Evolutionary conservation across 2,113 vertebrate species (phyloP).

Genomic region (Zosterops hypoxanthus): DNA sequence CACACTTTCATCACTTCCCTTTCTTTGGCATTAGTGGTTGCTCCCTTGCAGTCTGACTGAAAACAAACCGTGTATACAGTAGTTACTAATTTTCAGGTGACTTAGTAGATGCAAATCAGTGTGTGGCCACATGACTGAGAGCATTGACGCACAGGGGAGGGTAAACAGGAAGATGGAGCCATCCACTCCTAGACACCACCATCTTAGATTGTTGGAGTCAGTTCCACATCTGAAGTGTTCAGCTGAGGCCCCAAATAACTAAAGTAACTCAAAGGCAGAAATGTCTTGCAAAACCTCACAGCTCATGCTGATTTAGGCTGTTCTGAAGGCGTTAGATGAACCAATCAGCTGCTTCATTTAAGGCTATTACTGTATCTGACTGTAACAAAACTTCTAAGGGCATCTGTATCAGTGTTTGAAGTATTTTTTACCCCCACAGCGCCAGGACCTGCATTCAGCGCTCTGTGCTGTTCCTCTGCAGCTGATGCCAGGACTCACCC

Average conservation of each 20-base stretch:
- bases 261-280: not conserved
- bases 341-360: not conserved
- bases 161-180: not conserved
- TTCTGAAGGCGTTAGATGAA: not conserved
- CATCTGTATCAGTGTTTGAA: not conserved
- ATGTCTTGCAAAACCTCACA: not conserved
- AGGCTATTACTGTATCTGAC: not conserved
- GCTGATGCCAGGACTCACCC: slow-evolving; percentile 18
- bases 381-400: not conserved
- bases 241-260: not conserved
- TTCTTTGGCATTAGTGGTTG: fast-evolving
- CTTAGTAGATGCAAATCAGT: not conserved
- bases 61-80: not conserved
- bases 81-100: not conserved
- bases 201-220: not conserved
- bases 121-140: fast-evolving
- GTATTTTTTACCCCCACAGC: not conserved
- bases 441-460: not conserved
- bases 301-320: not conserved
- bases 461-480: not conserved
- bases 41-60: not conserved
- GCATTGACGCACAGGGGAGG: not conserved
- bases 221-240: not conserved
- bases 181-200: not conserved
- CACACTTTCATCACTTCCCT: not conserved